Percentiles rank a stretch among this genome's conserved stretches.
Evolutionary conservation across 2,888 invertebrate genomes (phyloP).

Genomic region (Chelonus formosanus): DNA sequence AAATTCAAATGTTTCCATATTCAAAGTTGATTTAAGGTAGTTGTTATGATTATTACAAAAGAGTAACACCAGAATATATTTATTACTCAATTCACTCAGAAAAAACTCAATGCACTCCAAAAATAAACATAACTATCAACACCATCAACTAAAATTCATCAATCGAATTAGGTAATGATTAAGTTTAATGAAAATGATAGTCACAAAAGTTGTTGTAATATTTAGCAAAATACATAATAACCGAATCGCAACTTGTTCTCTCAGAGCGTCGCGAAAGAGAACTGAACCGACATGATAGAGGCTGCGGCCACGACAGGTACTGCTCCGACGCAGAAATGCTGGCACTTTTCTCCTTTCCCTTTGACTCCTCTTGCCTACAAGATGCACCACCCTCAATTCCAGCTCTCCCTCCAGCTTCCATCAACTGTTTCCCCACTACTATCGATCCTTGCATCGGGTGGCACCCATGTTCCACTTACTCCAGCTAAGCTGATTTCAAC

Average conservation of each 20-base stretch:
- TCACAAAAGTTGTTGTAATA: neutral
- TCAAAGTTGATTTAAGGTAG: no score
- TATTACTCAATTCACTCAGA: no score
- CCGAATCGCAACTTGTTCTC: conserved; percentile 4
- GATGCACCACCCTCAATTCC: conserved; percentile 34
- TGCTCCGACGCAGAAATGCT: conserved; percentile 49
- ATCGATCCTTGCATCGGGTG: conserved; percentile 52
- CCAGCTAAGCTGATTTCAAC: conserved; percentile 40
- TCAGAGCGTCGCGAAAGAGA: conserved; percentile 36
- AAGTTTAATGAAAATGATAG: no score
- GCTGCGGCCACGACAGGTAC: conserved; percentile 47
- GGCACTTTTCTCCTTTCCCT: conserved; percentile 28
- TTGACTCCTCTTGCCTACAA: conserved; percentile 27
- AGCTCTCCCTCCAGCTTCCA: conserved; percentile 30
- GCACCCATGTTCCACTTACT: conserved; percentile 42
- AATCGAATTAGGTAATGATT: no score
- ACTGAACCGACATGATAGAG: conserved; percentile 43
- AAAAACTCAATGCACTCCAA: no score
- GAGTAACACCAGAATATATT: no score
- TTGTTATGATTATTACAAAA: no score
- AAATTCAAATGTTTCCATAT: no score
- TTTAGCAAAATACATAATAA: neutral
- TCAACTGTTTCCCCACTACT: conserved; percentile 47
- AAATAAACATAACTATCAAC: no score
- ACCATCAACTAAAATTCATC: no score